A percentile compares a stretch with the other conserved stretches of the same genome.
Conservation (phyloP, 2,797 vertebrate genomes). For the Eulemur rubriventer region DNA sequence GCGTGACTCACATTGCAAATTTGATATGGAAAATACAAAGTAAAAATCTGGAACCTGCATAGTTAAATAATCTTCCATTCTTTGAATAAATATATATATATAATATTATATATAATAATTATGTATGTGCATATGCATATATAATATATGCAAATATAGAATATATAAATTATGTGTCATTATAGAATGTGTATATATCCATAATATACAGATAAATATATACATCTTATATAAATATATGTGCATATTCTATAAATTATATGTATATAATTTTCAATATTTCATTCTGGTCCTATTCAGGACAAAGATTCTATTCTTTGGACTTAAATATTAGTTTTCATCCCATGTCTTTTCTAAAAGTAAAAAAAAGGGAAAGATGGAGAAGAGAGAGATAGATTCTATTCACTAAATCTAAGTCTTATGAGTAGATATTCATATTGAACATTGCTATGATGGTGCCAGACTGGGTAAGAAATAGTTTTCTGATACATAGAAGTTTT, state of each 20-base stretch:
- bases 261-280: not conserved
- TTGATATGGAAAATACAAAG: not conserved
- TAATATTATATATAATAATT: not conserved
- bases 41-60: not conserved
- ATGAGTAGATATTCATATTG: not conserved
- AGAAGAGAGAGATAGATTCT: not conserved
- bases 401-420: not conserved
- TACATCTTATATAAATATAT: not conserved
- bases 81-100: not conserved
- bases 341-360: conserved; percentile 1
- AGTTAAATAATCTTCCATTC: not conserved
- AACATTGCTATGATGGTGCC: not conserved
- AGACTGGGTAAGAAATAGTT: not conserved
- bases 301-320: not conserved
- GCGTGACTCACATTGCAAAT: not conserved
- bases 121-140: too few relatives aligned
- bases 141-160: not conserved
- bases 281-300: not conserved
- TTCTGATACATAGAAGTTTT: not conserved
- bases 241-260: not conserved
- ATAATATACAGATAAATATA: not conserved
- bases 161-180: not conserved
- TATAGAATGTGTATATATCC: not conserved
- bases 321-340: conserved; percentile 15
- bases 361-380: not conserved